Conservation (phyloP, 2,113 vertebrate genomes). For the Oriolus oriolus region DNA sequence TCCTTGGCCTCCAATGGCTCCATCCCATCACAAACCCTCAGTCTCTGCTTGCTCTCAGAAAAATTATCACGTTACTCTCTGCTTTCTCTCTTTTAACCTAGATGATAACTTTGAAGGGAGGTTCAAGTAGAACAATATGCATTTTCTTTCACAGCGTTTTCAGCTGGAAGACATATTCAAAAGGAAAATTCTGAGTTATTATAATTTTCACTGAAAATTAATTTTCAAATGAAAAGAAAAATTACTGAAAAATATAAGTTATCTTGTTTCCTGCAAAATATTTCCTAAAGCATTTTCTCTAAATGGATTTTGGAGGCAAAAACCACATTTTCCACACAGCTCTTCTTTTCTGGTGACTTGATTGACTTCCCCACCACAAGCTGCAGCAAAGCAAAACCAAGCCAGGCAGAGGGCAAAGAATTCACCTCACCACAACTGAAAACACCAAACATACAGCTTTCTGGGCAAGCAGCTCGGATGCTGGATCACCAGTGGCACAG, state of each 20-base stretch:
- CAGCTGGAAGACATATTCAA: neutral
- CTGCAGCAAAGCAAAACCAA: neutral
- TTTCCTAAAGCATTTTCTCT: neutral
- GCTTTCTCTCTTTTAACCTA: neutral
- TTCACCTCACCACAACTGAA: accelerated
- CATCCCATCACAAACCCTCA: neutral
- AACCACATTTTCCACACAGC: neutral
- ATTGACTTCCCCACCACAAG: neutral
- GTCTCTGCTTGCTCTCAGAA: neutral
- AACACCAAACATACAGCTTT: accelerated
- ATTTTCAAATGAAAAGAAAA: neutral
- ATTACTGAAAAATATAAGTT: neutral
- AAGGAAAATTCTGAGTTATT: neutral
- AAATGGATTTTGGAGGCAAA: neutral
- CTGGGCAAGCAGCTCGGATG: neutral
- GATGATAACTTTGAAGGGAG: neutral
- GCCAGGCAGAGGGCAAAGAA: neutral
- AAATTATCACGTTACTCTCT: neutral
- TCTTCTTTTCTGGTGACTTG: neutral
- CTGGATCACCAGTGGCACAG: accelerated
- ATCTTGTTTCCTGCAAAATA: neutral
- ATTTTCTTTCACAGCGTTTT: neutral
- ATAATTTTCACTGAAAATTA: neutral
- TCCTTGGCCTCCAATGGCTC: neutral
- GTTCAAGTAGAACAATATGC: neutral